A percentile compares a stretch with the other conserved stretches of the same genome.
phyloP scores from a whole-genome alignment of 2,797 vertebrate species.

The Adelosebastes latens region DNA sequence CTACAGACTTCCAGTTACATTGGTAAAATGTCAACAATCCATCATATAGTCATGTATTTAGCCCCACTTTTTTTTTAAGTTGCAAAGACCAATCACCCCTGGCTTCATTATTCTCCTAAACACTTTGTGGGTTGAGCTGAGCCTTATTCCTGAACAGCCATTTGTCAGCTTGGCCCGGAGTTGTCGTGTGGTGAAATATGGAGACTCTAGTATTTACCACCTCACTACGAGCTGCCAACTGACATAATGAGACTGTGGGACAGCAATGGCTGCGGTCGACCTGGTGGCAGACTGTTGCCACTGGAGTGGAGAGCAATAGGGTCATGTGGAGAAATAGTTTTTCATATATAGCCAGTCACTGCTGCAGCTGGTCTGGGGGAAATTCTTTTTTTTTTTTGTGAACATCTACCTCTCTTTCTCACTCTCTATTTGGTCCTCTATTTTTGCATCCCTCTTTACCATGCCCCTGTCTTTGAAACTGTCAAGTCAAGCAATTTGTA shows the following conservation, averaged over 20 bases:
- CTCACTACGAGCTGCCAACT: conserved; percentile 47
- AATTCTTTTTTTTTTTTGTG: conserved; percentile 1
- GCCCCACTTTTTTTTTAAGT: conserved; percentile 1
- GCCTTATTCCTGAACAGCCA: conserved; percentile 29
- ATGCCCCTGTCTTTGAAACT: background rate
- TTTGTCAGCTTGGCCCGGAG: conserved; percentile 42
- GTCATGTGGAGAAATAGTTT: conserved; percentile 50
- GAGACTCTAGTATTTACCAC: conserved; percentile 61
- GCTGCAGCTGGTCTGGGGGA: conserved; percentile 16
- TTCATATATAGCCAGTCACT: conserved; percentile 5
- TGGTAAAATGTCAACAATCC: background rate
- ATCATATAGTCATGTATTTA: background rate
- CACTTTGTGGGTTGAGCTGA: conserved; percentile 30
- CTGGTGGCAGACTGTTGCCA: conserved; percentile 50
- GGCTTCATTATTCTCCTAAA: conserved; percentile 34
- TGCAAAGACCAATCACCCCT: conserved; percentile 12
- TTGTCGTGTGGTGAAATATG: conserved; percentile 53
- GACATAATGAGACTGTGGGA: conserved; percentile 58
- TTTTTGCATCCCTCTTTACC: background rate
- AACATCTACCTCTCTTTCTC: conserved; percentile 15
- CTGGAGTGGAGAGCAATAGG: conserved; percentile 51
- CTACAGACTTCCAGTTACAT: background rate
- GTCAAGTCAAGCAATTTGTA: background rate
- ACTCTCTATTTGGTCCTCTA: background rate
- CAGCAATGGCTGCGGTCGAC: conserved; percentile 52